Evolutionary conservation across 2,888 invertebrate genomes (phyloP), one percentile per base, ranked within the genome.

Genomic region (Pandemis heparana): DNA sequence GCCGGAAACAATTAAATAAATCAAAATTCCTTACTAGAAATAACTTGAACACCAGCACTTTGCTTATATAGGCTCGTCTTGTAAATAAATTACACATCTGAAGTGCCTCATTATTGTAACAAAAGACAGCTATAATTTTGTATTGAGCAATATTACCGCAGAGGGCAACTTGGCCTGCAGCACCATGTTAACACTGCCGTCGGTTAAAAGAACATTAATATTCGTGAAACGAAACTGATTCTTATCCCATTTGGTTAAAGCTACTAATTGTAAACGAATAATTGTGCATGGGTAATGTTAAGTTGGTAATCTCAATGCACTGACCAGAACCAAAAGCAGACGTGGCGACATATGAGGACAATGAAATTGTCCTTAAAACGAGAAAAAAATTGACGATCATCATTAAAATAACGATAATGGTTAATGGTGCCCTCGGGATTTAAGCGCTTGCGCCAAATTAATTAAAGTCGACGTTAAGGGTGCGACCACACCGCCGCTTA

Each of bases 351-450:
- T 51, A 41, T 61, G 74, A 74, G 64, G 74, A 70, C 66, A 67
- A 67, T 53, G 74, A 70, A 74, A 74, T 70, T 70, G 65, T 70
- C 74, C 70, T 70, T 74, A 74, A 70, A 69, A 68, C 39, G 61
- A 61, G 41, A 56, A 67, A 74, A 72, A 56, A 63, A 68, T 68
- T 63, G 73, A 64, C 63, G 64, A 68, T 60, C 56, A 48, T 60
- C 70, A 74, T 74, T 74, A 70, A 5, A 32, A 23, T 74, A 74
- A 74, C 70, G 64, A 70, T 32, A 32, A 32, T 32, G 23, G n/a
- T n/a, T 74, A 74, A 74, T 65, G 64, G 60, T 64, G 63, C 73
- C 71, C 66, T 68, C 59, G 67, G n/a, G 16, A 51, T 39, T 38
- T 56, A 46, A 12, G 59, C 46, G 39, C 66, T 48, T 41, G 12